Conservation (phyloP, 2,888 invertebrate species). For the Leptodirus hochenwartii region DNA sequence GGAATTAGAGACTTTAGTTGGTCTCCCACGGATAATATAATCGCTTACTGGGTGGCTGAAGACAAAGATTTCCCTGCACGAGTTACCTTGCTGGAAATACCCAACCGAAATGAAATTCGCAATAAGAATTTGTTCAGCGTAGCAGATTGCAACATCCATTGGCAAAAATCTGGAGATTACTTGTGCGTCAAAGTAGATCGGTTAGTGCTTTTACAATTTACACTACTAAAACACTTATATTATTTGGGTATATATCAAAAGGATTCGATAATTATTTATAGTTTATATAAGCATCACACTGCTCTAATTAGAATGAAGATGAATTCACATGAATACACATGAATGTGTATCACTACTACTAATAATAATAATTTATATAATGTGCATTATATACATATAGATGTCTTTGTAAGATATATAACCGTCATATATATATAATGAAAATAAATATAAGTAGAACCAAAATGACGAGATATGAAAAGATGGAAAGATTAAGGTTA, state of each 20-base stretch:
- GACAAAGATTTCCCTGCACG: constrained; percentile 91
- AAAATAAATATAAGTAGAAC: too few relatives aligned
- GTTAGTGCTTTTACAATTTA: constrained; percentile 18
- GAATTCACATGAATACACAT: too few relatives aligned
- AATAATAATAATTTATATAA: too few relatives aligned
- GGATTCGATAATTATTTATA: neutral
- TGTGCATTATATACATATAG: too few relatives aligned
- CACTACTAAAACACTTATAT: neutral
- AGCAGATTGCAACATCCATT: constrained; percentile 94
- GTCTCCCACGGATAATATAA: constrained; percentile 92
- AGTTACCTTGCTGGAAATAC: constrained; percentile 83
- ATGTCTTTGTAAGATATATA: too few relatives aligned
- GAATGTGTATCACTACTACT: too few relatives aligned
- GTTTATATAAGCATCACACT: too few relatives aligned
- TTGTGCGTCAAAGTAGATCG: constrained; percentile 90
- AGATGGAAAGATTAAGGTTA: too few relatives aligned
- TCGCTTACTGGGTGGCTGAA: constrained; percentile 98
- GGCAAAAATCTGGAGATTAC: constrained; percentile 97
- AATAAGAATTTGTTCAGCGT: constrained; percentile 96
- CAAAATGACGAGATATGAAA: too few relatives aligned
- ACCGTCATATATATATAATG: too few relatives aligned
- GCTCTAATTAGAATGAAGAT: too few relatives aligned
- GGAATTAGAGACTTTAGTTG: constrained; percentile 91
- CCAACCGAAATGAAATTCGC: constrained; percentile 72
- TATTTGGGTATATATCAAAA: neutral